Evolutionary conservation across 2,888 invertebrate species (phyloP).

Genomic region (Aleiodes testaceus): DNA sequence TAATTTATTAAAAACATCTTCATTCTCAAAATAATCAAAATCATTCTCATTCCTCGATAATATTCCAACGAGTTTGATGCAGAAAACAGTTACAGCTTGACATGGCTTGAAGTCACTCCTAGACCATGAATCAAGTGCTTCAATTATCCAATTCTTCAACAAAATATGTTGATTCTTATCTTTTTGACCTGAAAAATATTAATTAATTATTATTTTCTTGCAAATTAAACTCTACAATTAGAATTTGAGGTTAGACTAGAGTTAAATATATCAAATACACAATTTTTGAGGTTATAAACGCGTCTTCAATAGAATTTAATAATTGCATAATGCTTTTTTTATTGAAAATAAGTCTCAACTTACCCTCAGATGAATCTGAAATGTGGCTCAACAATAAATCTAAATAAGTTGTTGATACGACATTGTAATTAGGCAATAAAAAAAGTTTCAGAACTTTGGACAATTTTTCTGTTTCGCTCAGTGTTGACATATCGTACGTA

Average conservation of each 20-base stretch:
- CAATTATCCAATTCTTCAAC: constrained; percentile 62
- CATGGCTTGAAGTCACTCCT: constrained; percentile 64
- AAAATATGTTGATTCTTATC: constrained; percentile 51
- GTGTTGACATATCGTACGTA: constrained; percentile 50
- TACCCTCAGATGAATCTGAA: constrained; percentile 39
- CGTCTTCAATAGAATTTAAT: background rate
- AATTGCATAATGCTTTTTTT: background rate
- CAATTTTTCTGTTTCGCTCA: constrained; percentile 73
- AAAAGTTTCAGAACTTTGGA: constrained; percentile 77
- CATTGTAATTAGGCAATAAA: constrained; percentile 76
- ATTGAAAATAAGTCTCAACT: background rate
- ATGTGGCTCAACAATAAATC: constrained; percentile 68
- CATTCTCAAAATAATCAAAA: constrained; percentile 76
- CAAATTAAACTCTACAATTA: background rate
- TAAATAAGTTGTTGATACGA: constrained; percentile 68
- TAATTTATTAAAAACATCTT: constrained; percentile 71
- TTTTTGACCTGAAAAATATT: constrained; percentile 16
- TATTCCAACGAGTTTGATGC: constrained; percentile 78
- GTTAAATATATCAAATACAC: no score
- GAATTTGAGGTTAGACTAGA: background rate
- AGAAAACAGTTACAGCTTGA: constrained; percentile 76
- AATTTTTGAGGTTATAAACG: constrained; percentile 23
- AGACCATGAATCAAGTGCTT: constrained; percentile 63
- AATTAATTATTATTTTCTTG: background rate
- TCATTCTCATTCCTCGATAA: constrained; percentile 77